Evolutionary conservation across 2,113 vertebrate genomes (phyloP), one percentile per base, ranked within the genome.

Genomic region (Arothron firmamentum): DNA sequence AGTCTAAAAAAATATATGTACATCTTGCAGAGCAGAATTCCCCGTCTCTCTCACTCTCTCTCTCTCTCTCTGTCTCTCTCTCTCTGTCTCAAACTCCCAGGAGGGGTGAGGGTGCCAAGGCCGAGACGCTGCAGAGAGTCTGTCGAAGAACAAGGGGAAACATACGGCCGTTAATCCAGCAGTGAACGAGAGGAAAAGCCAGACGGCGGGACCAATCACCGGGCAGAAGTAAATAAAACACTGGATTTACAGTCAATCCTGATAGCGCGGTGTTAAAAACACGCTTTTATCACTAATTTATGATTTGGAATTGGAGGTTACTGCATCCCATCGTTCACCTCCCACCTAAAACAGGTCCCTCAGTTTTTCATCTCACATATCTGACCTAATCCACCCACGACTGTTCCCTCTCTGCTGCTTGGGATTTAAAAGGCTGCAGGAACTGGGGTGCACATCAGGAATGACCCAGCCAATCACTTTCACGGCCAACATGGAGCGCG

Each of bases 11-110:
- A 85, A 64, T 67, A 25, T 38, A 12, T 12, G 34, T 38, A 11
- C 34, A 11, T 65, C 65, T 63, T 76, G 61, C 68, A 58, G 56
- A 84, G 78, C 71, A 82, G 83, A 83, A 72, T 78, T 80, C 65
- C 83, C 51, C 7, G 14, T 66, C 72, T 65, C 47, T 45, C 43
- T 45, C 43, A 14, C 43, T 47, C 1, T 47, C 45, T 47, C 45
- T n/a, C n/a, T 64, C 69, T 65, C 47, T 14, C 20, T 77, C 71
- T 70, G 4, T 45, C 42, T 45, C 11, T 45, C 42, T 45, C 43
- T 45, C 43, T 45, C 43, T 47, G 14, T 47, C 45, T 47, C 45
- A 17, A 38, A 38, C 9, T 38, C 34, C 34, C 11, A 12, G 34
- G 34, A 12, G 34, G 34, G 34, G 8, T 12, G 34, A 38, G 11